A percentile compares a stretch with the other conserved stretches of the same genome.
These are phyloP conservation scores for Cynopterus sphinx DNA, from an alignment of 2,797 vertebrate species.

Conservation along the genomic window DNA sequence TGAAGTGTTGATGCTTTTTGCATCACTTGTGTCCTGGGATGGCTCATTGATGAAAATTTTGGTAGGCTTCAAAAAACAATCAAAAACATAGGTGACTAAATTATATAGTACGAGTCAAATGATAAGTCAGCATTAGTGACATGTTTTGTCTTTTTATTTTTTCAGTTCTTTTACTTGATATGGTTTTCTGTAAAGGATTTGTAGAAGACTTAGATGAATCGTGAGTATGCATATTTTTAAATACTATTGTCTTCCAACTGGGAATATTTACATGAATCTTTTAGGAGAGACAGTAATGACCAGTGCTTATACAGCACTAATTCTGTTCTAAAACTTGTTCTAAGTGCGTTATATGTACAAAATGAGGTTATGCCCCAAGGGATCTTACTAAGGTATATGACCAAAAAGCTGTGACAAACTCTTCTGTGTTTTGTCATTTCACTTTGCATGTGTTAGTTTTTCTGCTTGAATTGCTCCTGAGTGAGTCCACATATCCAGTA, in stretches of 20 bases:
- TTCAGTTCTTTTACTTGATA: conserved; percentile 76
- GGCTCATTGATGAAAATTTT: background rate
- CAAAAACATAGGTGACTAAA: background rate
- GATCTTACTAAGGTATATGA: background rate
- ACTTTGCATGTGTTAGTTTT: background rate
- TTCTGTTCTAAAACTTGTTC: background rate
- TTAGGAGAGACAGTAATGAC: background rate
- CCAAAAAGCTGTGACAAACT: background rate
- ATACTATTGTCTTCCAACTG: background rate
- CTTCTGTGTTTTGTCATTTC: background rate
- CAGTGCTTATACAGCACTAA: background rate
- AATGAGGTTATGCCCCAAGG: background rate
- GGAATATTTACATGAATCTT: background rate
- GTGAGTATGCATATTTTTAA: conserved; percentile 82
- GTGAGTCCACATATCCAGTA: background rate
- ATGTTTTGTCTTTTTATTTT: background rate
- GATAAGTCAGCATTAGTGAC: background rate
- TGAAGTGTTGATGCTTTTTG: background rate
- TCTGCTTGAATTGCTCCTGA: background rate
- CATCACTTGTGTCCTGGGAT: background rate
- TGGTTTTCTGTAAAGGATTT: conserved; percentile 79
- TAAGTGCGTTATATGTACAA: background rate
- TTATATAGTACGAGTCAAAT: background rate
- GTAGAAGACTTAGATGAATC: conserved; percentile 88
- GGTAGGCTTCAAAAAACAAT: background rate